Conservation (phyloP, 2,888 invertebrate genomes). For the Anticlea derivata region DNA sequence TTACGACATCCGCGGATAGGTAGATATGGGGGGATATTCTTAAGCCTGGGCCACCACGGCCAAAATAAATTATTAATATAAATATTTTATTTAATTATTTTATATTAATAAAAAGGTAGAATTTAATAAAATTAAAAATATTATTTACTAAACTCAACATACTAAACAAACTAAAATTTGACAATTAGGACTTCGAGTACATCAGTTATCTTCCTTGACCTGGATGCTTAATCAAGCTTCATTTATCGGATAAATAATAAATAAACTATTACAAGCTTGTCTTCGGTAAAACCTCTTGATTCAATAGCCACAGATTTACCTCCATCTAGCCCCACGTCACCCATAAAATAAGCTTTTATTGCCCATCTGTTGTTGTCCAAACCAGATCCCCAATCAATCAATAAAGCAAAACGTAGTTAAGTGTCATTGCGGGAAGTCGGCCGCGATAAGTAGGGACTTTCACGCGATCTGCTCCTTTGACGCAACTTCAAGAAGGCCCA, state of each 20-base stretch:
- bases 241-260: slow-evolving; percentile 21
- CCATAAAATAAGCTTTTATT: slow-evolving; percentile 29
- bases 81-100: too few species aligned
- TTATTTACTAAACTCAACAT: too few species aligned
- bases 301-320: slow-evolving; percentile 20
- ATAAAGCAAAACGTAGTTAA: slow-evolving; percentile 61
- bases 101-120: too few species aligned
- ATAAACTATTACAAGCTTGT: slow-evolving; percentile 20
- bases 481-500: slow-evolving; percentile 58
- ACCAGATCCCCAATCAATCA: slow-evolving; percentile 60
- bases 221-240: slow-evolving; percentile 18
- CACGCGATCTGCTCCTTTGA: slow-evolving; percentile 51
- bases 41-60: too few species aligned
- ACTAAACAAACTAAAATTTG: too few species aligned
- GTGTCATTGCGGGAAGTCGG: slow-evolving; percentile 65
- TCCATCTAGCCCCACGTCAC: slow-evolving; percentile 19
- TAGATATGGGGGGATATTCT: too few species aligned
- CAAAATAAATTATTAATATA: too few species aligned
- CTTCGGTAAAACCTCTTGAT: slow-evolving; percentile 14
- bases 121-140: too few species aligned
- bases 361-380: slow-evolving; percentile 29
- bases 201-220: neutral
- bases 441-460: slow-evolving; percentile 64
- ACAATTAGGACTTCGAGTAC: too few species aligned
- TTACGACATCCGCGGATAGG: too few species aligned